A percentile compares a stretch with the other conserved stretches of the same genome.
Conservation (phyloP, 2,888 invertebrate species). For the Thecocarcelia acutangulata region DNA sequence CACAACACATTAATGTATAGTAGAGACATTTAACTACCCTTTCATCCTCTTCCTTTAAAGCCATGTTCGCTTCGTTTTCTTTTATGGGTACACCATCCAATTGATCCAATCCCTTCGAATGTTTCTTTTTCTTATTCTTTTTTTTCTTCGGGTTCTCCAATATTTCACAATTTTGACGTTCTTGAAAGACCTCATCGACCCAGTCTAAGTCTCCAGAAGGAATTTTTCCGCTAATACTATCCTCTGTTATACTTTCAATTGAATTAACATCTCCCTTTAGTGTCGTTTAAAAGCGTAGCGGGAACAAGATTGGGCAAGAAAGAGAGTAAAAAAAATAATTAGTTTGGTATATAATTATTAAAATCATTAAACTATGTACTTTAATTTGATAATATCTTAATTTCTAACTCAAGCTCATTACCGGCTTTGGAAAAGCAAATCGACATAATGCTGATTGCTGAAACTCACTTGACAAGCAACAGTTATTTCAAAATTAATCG, state of each 20-base stretch:
- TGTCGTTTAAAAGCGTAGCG: not conserved
- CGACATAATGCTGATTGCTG: no score
- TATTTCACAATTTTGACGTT: slow-evolving; percentile 73
- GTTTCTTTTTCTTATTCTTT: slow-evolving; percentile 74
- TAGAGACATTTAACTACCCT: slow-evolving; percentile 80
- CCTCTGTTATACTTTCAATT: slow-evolving; percentile 77
- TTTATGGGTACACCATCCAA: slow-evolving; percentile 74
- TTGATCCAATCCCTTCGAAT: slow-evolving; percentile 73
- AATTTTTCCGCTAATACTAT: slow-evolving; percentile 68
- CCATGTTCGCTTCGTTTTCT: slow-evolving; percentile 63
- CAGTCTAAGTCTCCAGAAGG: slow-evolving; percentile 73
- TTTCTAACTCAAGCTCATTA: no score
- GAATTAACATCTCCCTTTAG: slow-evolving; percentile 78
- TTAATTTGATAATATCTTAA: no score
- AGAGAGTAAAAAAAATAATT: not conserved
- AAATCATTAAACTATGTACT: no score
- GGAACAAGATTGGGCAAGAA: slow-evolving; percentile 22
- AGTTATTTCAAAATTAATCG: no score
- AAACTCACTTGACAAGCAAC: no score
- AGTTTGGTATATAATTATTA: no score
- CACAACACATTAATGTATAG: slow-evolving; percentile 81
- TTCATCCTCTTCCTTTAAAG: slow-evolving; percentile 75
- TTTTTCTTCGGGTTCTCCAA: slow-evolving; percentile 74
- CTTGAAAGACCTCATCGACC: slow-evolving; percentile 73
- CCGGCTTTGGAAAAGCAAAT: no score